phyloP scores from a whole-genome alignment of 1,140 invertebrate genomes.

The Metaphire vulgaris region DNA sequence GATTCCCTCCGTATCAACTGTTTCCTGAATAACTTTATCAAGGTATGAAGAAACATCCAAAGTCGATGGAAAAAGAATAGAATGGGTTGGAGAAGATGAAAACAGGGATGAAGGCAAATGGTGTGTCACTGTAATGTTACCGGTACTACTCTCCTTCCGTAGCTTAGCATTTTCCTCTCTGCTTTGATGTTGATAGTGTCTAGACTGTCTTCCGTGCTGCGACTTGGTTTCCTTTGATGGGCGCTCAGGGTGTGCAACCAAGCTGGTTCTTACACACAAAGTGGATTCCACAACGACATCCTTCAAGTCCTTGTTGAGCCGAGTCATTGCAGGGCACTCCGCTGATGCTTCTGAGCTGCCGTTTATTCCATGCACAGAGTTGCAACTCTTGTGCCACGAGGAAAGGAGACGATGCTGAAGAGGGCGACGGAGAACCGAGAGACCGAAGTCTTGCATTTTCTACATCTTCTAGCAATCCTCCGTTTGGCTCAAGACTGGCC shows the following conservation, averaged over 20 bases:
- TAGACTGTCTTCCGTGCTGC: background rate
- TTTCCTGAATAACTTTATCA: slow-evolving; percentile 76
- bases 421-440: background rate
- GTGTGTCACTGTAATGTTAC: no score
- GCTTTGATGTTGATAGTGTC: background rate
- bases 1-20: slow-evolving; percentile 77
- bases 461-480: no score
- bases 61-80: slow-evolving; percentile 33
- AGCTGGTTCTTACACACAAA: no score
- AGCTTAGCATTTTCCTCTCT: slow-evolving; percentile 2
- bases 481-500: no score
- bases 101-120: background rate
- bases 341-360: background rate
- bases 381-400: background rate
- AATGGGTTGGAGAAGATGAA: slow-evolving; percentile 28
- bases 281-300: no score
- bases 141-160: background rate
- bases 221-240: background rate
- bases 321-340: background rate
- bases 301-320: background rate
- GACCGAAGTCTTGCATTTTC: no score
- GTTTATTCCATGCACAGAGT: background rate
- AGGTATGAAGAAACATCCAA: slow-evolving; percentile 60
- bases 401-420: background rate
- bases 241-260: background rate